These are phyloP conservation scores for Megamerina dolium DNA, from an alignment of 2,888 invertebrate species.

Conservation along the genomic window DNA sequence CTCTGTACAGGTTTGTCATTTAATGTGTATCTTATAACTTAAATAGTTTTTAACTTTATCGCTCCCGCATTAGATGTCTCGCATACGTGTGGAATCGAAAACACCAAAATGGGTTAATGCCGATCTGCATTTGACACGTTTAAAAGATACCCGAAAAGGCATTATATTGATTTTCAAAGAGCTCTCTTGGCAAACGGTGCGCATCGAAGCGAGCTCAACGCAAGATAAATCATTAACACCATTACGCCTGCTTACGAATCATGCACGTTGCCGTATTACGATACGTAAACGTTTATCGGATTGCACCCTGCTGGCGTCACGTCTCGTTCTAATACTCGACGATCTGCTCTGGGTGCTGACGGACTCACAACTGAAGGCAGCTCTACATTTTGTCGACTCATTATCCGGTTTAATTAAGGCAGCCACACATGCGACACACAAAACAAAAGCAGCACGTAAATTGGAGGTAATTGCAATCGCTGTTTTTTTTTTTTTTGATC, in stretches of 20 bases:
- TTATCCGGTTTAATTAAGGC: slow-evolving; percentile 77
- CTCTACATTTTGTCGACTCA: slow-evolving; percentile 82
- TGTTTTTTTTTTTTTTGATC: background rate
- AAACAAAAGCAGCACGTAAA: slow-evolving; percentile 79
- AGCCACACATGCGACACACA: slow-evolving; percentile 68
- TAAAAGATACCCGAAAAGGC: slow-evolving; percentile 83
- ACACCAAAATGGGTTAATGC: slow-evolving; percentile 83
- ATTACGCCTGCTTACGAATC: slow-evolving; percentile 84
- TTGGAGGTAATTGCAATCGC: slow-evolving; percentile 55
- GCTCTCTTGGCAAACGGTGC: slow-evolving; percentile 92
- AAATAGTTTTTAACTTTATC: background rate
- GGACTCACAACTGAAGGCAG: slow-evolving; percentile 91
- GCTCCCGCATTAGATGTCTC: slow-evolving; percentile 88
- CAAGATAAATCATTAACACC: slow-evolving; percentile 76
- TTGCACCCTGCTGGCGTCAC: slow-evolving; percentile 87
- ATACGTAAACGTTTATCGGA: slow-evolving; percentile 92
- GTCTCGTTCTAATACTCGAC: slow-evolving; percentile 87
- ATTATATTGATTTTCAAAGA: slow-evolving; percentile 95
- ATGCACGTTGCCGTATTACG: slow-evolving; percentile 88
- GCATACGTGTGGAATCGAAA: slow-evolving; percentile 89
- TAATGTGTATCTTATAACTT: no score
- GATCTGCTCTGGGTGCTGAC: slow-evolving; percentile 96
- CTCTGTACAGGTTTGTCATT: slow-evolving; percentile 83
- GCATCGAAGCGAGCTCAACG: slow-evolving; percentile 88
- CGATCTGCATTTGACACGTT: slow-evolving; percentile 83